phyloP scores from a whole-genome alignment of 92 coral and sea anemone species.

The Paramuricea clavata region DNA sequence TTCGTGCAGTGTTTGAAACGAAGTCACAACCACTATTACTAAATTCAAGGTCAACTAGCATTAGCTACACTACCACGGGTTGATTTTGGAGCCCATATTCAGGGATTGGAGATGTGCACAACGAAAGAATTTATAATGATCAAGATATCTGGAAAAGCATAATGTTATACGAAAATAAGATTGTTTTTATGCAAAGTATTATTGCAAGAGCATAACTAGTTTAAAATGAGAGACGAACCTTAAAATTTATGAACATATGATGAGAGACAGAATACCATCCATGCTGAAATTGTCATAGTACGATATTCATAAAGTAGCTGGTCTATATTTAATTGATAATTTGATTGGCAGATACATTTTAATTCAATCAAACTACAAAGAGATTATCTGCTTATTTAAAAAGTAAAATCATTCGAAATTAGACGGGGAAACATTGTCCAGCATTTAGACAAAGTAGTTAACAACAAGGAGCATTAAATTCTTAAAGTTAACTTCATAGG shows the following conservation, averaged over 20 bases:
- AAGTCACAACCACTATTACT: conserved; percentile 38
- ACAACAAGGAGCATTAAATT: no score
- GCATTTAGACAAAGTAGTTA: no score
- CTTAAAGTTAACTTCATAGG: no score
- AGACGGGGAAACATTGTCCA: no score
- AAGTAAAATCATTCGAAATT: no score
- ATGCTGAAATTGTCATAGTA: background rate
- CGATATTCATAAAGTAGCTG: no score
- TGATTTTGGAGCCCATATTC: conserved; percentile 58
- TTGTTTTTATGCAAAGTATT: conserved; percentile 31
- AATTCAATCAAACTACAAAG: no score
- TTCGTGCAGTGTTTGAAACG: conserved; percentile 13
- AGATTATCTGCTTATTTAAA: no score
- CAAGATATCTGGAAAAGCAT: conserved; percentile 40
- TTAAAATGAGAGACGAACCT: background rate
- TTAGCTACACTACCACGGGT: conserved; percentile 53
- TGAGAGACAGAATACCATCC: background rate
- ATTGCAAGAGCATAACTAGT: background rate
- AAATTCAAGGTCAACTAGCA: conserved; percentile 63
- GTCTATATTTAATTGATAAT: no score
- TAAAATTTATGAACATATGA: background rate
- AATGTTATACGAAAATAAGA: conserved; percentile 46
- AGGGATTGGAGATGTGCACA: conserved; percentile 51
- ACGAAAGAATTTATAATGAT: conserved; percentile 34
- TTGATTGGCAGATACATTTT: no score